These are phyloP conservation scores for Esox lucius DNA, from an alignment of 2,797 vertebrate species.

Conservation along the genomic window DNA sequence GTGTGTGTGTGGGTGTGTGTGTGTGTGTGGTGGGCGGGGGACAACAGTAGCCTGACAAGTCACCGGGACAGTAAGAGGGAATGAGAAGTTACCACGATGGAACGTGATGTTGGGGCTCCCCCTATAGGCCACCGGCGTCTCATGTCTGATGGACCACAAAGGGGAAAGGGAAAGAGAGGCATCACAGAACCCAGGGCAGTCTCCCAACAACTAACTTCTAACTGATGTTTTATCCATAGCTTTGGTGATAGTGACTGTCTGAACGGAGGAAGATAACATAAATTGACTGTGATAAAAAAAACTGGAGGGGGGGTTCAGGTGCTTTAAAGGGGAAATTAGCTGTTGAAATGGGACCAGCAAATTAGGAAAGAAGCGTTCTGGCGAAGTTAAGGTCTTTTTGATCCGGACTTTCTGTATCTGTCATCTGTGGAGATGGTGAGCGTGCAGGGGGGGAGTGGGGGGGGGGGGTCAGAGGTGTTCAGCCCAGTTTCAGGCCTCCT, in stretches of 20 bases:
- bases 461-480: constrained; percentile 60
- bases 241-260: not conserved
- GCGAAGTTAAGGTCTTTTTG: constrained; percentile 43
- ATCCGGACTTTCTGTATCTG: constrained; percentile 51
- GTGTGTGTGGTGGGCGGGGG: not conserved
- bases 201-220: not conserved
- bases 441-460: constrained; percentile 33
- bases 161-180: not conserved
- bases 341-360: not conserved
- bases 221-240: not conserved
- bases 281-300: not conserved
- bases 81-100: constrained; percentile 1
- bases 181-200: not conserved
- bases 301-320: not conserved
- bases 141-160: not conserved
- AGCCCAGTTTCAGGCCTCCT: constrained; percentile 49
- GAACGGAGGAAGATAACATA: not conserved
- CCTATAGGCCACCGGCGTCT: constrained; percentile 64
- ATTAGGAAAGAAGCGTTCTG: constrained; percentile 25
- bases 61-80: constrained; percentile 3
- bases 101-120: constrained; percentile 77
- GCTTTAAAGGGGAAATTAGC: not conserved
- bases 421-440: constrained; percentile 35
- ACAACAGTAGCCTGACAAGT: constrained; percentile 25
- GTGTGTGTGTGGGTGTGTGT: not conserved